Base-by-base conservation (phyloP, 2,888 invertebrate genomes). In the Vannuccia rotundouncinata region DNA sequence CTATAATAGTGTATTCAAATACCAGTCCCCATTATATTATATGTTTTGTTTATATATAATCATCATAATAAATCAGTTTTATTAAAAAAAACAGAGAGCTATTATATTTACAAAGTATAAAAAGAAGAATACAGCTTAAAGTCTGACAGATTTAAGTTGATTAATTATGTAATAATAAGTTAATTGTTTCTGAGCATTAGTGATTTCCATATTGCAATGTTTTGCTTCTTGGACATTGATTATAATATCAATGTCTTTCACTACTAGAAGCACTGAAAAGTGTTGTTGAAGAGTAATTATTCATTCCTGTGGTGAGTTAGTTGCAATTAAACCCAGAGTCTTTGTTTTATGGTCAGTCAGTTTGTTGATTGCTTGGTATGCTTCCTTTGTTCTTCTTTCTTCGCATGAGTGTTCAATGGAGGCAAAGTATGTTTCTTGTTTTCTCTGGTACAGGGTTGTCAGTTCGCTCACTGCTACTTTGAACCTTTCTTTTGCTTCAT, bases 351-450 rank as follows among this genome's bases (percentile, higher is more conserved):
- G 66, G 66, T 27, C 66, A 66, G 66, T 66, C 66, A 66, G 66
- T 66, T 66, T 66, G 66, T 66, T 66, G 66, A 66, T 66, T 66
- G 66, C 66, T 66, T 66, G 66, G 66, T 66, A 66, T 66, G 66
- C 10, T 66, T 66, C 66, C 17, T 45, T 45, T 45, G 45, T 45
- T 45, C 45, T 45, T 45, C 45, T 45, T 66, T 66, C 66, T 66
- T 66, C 66, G 66, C 66, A 66, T 66, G 66, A 66, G 66, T 66
- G 66, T 66, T 66, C 66, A 66, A 66, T 66, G 66, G 66, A 66
- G 66, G 66, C 66, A 66, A 66, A 66, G 66, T 66, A 66, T 66
- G 66, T 66, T 66, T 66, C 66, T 66, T 66, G 66, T 66, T 66
- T 66, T 66, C 66, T 66, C 66, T 66, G 66, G 66, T 66, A 66